phyloP scores from a whole-genome alignment of 2,113 vertebrate genomes.

The Microcebus ravelobensis region DNA sequence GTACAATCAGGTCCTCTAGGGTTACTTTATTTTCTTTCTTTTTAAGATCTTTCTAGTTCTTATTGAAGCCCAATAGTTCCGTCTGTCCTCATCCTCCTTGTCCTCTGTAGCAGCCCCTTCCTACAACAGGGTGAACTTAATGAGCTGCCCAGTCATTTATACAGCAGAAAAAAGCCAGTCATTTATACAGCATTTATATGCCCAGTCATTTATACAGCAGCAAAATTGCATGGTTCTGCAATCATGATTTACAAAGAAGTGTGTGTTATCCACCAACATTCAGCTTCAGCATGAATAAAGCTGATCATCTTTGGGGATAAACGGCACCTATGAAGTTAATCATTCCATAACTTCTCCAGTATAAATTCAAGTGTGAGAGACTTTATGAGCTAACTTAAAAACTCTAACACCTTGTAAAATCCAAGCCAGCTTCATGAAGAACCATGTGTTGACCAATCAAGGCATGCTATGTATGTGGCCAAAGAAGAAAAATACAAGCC shows the following conservation, averaged over 20 bases:
- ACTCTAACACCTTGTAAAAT: conserved; percentile 65
- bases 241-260: conserved; percentile 28
- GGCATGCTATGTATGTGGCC: not conserved
- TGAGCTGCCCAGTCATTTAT: not conserved
- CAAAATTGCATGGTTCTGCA: not conserved
- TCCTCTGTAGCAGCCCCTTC: not conserved
- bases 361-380: conserved; percentile 40
- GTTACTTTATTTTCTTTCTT: not conserved
- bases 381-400: conserved; percentile 31
- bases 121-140: not conserved
- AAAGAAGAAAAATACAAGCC: conserved; percentile 21
- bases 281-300: conserved; percentile 19
- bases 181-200: not conserved
- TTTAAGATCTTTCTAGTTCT: not conserved
- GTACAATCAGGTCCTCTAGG: not conserved
- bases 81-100: not conserved
- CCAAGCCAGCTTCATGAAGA: conserved; percentile 7
- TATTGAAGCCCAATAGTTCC: not conserved
- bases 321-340: conserved; percentile 36
- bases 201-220: not conserved
- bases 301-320: conserved; percentile 21
- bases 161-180: not conserved
- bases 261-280: not conserved
- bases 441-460: not conserved
- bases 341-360: conserved; percentile 34